Evolutionary conservation across 2,888 invertebrate species (phyloP).

Genomic region (Lamproptera curius): DNA sequence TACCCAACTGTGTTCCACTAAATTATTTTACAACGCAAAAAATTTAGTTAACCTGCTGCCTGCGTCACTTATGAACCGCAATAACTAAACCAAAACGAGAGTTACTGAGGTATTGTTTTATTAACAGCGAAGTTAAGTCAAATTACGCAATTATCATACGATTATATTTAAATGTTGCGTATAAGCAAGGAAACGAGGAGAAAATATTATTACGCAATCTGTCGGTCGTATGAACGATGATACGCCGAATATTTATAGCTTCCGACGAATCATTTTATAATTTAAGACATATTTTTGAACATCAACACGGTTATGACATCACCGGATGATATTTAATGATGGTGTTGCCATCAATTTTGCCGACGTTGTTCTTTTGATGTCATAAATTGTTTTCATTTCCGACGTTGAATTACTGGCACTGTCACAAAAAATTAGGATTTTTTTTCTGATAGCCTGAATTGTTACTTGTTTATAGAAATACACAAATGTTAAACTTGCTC

Average conservation of each 20-base stretch:
- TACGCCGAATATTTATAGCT: slow-evolving; percentile 10
- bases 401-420: too few species aligned
- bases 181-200: slow-evolving; percentile 1
- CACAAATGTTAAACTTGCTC: too few species aligned
- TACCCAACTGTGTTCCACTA: too few species aligned
- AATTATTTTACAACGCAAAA: too few species aligned
- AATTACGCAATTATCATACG: slow-evolving; percentile 4
- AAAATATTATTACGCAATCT: slow-evolving; percentile 15
- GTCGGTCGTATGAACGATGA: slow-evolving; percentile 17
- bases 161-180: slow-evolving; percentile 6
- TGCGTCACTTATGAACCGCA: too few species aligned
- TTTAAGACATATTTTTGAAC: slow-evolving; percentile 10
- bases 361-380: too few species aligned
- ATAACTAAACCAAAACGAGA: too few species aligned
- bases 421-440: too few species aligned
- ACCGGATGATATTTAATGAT: background rate
- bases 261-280: slow-evolving; percentile 6
- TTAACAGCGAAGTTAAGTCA: background rate
- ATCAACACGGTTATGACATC: slow-evolving; percentile 7
- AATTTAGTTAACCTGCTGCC: too few species aligned
- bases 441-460: too few species aligned
- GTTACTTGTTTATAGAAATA: too few species aligned
- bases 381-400: background rate
- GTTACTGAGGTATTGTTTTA: background rate
- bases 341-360: too few species aligned